A percentile compares a stretch with the other conserved stretches of the same genome.
These are phyloP conservation scores for Hyperoodon ampullatus DNA, from an alignment of 2,113 vertebrate species.

Conservation along the genomic window DNA sequence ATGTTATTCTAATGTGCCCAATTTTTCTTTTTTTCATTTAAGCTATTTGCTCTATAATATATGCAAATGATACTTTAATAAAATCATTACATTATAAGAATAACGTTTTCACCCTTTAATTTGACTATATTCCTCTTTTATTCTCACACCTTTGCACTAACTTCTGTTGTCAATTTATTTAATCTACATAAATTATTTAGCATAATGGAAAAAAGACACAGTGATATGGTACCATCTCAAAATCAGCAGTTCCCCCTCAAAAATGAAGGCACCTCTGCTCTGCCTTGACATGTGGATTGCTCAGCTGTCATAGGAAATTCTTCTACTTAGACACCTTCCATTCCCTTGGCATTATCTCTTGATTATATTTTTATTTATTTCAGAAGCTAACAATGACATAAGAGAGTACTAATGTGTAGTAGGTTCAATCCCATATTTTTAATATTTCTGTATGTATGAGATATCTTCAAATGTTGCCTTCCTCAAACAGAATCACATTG, in stretches of 20 bases:
- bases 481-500: conserved; percentile 5
- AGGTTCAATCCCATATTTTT: conserved; percentile 26
- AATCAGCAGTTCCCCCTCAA: neutral
- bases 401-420: conserved; percentile 11
- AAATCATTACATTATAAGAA: conserved; percentile 57
- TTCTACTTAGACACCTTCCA: conserved; percentile 2
- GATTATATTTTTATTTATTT: conserved; percentile 64
- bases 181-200: conserved; percentile 57
- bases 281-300: conserved; percentile 14
- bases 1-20: neutral
- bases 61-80: conserved; percentile 52
- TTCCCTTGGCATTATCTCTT: conserved; percentile 47
- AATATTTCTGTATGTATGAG: conserved; percentile 37
- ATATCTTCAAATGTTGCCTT: conserved; percentile 9
- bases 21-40: conserved; percentile 42
- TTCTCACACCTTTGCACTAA: conserved; percentile 18
- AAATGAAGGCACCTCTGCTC: conserved; percentile 18
- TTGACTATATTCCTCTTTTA: conserved; percentile 31
- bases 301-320: conserved; percentile 23
- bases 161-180: conserved; percentile 51
- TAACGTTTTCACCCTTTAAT: conserved; percentile 48
- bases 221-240: conserved; percentile 38
- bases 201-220: conserved; percentile 24
- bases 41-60: conserved; percentile 42
- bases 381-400: conserved; percentile 32